Percentiles rank a stretch among this genome's conserved stretches.
Evolutionary conservation across 2,797 vertebrate genomes (phyloP).

Genomic region (Gymnodraco acuticeps): DNA sequence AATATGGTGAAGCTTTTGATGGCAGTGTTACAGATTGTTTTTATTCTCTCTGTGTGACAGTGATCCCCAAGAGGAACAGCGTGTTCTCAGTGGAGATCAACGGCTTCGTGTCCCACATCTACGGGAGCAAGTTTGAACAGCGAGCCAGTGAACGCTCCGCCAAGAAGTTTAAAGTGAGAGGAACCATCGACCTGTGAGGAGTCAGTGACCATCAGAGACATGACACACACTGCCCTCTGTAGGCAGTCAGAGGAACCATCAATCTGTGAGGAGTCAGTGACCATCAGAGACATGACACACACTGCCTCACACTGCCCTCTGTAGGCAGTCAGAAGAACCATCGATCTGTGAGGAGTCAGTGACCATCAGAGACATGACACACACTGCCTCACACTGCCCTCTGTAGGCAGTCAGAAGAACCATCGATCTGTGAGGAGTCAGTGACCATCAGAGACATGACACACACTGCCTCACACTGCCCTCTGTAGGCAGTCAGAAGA

Average conservation of each 20-base stretch:
- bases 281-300: not conserved
- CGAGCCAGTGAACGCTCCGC: slow-evolving; percentile 93
- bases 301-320: not conserved
- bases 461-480: not conserved
- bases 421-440: slow-evolving; percentile 87
- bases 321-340: slow-evolving; percentile 83
- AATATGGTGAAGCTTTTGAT: not conserved
- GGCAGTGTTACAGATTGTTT: not conserved
- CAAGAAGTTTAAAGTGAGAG: slow-evolving; percentile 94
- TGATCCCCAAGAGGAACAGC: slow-evolving; percentile 93
- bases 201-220: not conserved
- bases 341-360: slow-evolving; percentile 86
- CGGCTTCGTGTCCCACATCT: slow-evolving; percentile 93
- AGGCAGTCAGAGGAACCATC: not conserved
- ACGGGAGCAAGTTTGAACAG: slow-evolving; percentile 93
- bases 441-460: not conserved
- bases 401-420: slow-evolving; percentile 81
- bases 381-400: not conserved
- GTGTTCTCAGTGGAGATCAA: slow-evolving; percentile 92
- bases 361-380: not conserved
- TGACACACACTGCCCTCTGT: not conserved
- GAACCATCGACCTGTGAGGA: slow-evolving; percentile 90
- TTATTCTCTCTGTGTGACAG: slow-evolving; percentile 72
- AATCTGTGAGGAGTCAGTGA: slow-evolving; percentile 76
- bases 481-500: slow-evolving; percentile 75